These are phyloP conservation scores for Scolanthus callimorphus DNA, from an alignment of 92 coral and sea anemone species.

Conservation along the genomic window DNA sequence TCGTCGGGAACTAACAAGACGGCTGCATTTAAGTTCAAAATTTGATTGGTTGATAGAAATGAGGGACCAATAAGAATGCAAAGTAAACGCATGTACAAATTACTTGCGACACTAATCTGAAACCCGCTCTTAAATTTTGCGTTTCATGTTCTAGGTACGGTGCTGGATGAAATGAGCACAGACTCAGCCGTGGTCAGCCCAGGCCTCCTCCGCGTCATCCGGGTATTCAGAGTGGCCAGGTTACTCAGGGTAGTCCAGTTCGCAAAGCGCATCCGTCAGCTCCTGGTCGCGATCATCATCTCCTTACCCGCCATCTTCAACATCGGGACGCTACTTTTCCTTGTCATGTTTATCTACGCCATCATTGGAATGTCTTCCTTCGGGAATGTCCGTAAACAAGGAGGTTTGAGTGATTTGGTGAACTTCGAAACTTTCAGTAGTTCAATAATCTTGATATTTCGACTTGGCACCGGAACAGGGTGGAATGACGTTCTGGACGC, in stretches of 20 bases:
- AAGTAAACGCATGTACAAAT: no score
- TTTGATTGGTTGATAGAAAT: no score
- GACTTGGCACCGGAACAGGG: slow-evolving; percentile 82
- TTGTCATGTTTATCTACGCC: slow-evolving; percentile 89
- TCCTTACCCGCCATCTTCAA: slow-evolving; percentile 89
- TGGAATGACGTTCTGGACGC: slow-evolving; percentile 87
- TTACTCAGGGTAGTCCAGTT: slow-evolving; percentile 79
- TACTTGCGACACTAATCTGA: no score
- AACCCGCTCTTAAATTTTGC: no score
- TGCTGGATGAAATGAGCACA: slow-evolving; percentile 55
- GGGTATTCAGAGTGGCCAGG: slow-evolving; percentile 89
- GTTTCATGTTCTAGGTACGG: slow-evolving; percentile 57
- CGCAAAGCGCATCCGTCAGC: slow-evolving; percentile 90
- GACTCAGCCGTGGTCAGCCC: slow-evolving; percentile 59
- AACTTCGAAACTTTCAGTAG: slow-evolving; percentile 87
- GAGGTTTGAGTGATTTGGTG: slow-evolving; percentile 75
- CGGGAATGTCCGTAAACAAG: slow-evolving; percentile 75
- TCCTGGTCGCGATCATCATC: slow-evolving; percentile 78
- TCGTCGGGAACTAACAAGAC: no score
- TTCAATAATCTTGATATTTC: slow-evolving; percentile 82
- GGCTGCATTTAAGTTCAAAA: no score
- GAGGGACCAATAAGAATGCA: no score
- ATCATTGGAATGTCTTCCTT: slow-evolving; percentile 91
- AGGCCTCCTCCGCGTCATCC: slow-evolving; percentile 84
- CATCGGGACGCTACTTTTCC: slow-evolving; percentile 81